A percentile compares a stretch with the other conserved stretches of the same genome.
phyloP scores from a whole-genome alignment of 2,888 invertebrate species.

The Leptopilina myrica region DNA sequence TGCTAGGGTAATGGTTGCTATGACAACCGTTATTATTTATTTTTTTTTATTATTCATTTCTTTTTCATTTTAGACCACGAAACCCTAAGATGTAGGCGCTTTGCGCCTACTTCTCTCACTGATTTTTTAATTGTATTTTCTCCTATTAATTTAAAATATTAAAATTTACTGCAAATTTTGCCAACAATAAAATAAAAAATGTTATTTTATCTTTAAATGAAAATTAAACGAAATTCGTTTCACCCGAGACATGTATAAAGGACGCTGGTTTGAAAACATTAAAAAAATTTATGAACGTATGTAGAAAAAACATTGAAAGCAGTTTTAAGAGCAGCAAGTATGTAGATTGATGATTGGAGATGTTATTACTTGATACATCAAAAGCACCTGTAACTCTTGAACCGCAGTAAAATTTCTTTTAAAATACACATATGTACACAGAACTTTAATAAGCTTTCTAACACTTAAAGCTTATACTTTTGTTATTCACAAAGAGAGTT shows the following conservation, averaged over 20 bases:
- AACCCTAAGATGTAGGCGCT: no score
- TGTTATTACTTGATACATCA: constrained; percentile 56
- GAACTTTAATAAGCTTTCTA: constrained; percentile 65
- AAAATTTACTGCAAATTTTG: no score
- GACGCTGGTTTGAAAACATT: constrained; percentile 47
- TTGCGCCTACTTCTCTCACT: no score
- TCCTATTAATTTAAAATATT: no score
- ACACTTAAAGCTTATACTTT: constrained; percentile 64
- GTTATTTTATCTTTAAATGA: background rate
- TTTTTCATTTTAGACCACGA: no score
- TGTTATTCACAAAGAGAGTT: constrained; percentile 23
- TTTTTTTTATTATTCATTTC: no score
- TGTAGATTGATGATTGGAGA: constrained; percentile 51
- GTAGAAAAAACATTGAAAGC: constrained; percentile 70
- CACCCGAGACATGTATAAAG: constrained; percentile 34
- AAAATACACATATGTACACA: constrained; percentile 33
- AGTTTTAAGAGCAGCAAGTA: constrained; percentile 57
- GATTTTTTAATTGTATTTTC: no score
- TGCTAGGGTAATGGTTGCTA: no score
- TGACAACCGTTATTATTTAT: no score
- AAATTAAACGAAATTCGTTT: constrained; percentile 7
- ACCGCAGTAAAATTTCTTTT: constrained; percentile 50
- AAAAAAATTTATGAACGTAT: constrained; percentile 61
- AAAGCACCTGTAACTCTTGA: constrained; percentile 64
- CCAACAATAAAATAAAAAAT: no score